phyloP scores from a whole-genome alignment of 2,113 vertebrate species.

The Haemorhous mexicanus region DNA sequence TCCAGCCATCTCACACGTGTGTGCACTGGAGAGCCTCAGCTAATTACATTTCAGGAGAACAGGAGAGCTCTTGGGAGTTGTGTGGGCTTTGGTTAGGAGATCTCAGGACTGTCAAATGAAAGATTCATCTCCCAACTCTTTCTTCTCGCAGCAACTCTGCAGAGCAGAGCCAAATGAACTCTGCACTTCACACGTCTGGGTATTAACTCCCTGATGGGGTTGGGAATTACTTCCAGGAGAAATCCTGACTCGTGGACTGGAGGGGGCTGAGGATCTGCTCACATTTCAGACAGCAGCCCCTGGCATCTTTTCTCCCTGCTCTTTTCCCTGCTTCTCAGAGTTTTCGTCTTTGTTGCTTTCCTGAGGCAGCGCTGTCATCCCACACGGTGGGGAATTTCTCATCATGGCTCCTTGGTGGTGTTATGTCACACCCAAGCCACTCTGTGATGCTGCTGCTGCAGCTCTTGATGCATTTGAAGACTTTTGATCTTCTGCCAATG shows the following conservation, averaged over 20 bases:
- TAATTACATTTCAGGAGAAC: neutral
- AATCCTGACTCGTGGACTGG: neutral
- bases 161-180: neutral
- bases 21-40: neutral
- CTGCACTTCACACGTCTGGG: constrained; percentile 7
- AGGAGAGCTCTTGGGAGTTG: neutral
- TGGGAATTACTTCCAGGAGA: constrained; percentile 44
- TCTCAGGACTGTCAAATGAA: neutral
- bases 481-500: neutral
- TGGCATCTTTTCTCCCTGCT: neutral
- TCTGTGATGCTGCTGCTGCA: neutral
- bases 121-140: constrained; percentile 33
- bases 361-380: neutral
- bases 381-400: neutral
- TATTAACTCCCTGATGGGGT: neutral
- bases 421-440: neutral
- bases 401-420: neutral
- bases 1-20: neutral
- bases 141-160: neutral
- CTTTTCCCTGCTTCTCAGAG: neutral
- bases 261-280: neutral
- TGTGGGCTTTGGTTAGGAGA: neutral
- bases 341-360: neutral
- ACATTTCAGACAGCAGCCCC: neutral
- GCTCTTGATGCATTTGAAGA: neutral